Conservation (phyloP, 2,888 invertebrate species). For the Busseola fusca region DNA sequence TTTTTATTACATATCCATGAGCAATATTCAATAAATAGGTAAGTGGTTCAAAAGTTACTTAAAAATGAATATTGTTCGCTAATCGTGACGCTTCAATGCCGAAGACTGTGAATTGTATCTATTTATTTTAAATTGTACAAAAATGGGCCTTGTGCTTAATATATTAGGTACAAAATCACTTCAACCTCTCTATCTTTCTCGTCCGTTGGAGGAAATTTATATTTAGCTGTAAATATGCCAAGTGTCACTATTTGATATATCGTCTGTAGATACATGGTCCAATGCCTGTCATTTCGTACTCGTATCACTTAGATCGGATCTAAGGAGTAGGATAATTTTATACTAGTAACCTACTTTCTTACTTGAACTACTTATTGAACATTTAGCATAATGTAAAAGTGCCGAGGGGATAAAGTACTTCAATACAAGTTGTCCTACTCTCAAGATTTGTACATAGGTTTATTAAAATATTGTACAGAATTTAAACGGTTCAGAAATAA, state of each 20-base stretch:
- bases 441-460: constrained; percentile 43
- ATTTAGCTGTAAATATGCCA: constrained; percentile 75
- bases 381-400: constrained; percentile 39
- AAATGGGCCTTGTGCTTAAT: constrained; percentile 38
- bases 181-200: constrained; percentile 47
- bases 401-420: constrained; percentile 41
- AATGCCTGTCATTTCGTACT: constrained; percentile 68
- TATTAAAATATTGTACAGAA: constrained; percentile 67
- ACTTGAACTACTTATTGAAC: constrained; percentile 16
- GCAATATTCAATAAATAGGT: constrained; percentile 22
- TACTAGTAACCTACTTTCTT: constrained; percentile 31
- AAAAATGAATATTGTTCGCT: constrained; percentile 11
- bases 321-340: constrained; percentile 46
- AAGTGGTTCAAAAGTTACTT: not conserved
- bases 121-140: constrained; percentile 32
- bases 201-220: constrained; percentile 54
- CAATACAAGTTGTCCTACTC: constrained; percentile 47
- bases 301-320: constrained; percentile 44
- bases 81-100: constrained; percentile 22
- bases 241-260: constrained; percentile 65
- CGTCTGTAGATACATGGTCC: constrained; percentile 71
- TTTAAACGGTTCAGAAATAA: constrained; percentile 65
- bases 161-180: constrained; percentile 41
- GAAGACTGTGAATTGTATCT: constrained; percentile 34
- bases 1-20: constrained; percentile 11